Evolutionary conservation across 2,797 vertebrate species (phyloP).

Genomic region (Eremophila alpestris): DNA sequence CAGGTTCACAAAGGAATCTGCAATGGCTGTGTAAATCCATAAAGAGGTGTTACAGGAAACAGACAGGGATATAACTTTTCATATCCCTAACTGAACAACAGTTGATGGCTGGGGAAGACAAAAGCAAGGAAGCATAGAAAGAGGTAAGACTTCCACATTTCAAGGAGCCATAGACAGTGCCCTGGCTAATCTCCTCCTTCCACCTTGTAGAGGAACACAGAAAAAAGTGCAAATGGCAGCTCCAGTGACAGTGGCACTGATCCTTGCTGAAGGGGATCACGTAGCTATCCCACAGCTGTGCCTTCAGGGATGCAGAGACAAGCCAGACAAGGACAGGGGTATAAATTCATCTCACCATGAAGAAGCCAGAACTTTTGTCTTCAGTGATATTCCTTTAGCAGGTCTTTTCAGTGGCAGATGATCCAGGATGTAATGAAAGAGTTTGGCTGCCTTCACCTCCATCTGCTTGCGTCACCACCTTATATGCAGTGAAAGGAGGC

Average conservation of each 20-base stretch:
- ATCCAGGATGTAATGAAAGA: neutral
- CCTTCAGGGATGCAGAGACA: neutral
- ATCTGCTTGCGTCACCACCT: accelerated
- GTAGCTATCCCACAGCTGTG: neutral
- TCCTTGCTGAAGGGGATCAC: neutral
- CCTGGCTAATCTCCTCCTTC: neutral
- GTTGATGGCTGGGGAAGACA: accelerated
- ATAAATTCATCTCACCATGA: neutral
- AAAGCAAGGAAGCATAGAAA: neutral
- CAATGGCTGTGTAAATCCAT: neutral
- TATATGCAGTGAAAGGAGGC: neutral
- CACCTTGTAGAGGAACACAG: neutral
- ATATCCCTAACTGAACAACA: neutral
- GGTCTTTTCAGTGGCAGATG: neutral
- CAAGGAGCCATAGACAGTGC: neutral
- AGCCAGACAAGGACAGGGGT: neutral
- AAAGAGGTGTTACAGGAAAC: neutral
- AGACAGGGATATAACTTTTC: neutral
- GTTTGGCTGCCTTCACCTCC: neutral
- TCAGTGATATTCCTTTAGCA: neutral
- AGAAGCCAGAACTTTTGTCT: neutral
- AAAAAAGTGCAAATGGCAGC: neutral
- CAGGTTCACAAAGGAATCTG: neutral
- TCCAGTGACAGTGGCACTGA: neutral
- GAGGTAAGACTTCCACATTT: neutral